Conservation (phyloP, 2,113 vertebrate genomes). For the Malurus elegans region DNA sequence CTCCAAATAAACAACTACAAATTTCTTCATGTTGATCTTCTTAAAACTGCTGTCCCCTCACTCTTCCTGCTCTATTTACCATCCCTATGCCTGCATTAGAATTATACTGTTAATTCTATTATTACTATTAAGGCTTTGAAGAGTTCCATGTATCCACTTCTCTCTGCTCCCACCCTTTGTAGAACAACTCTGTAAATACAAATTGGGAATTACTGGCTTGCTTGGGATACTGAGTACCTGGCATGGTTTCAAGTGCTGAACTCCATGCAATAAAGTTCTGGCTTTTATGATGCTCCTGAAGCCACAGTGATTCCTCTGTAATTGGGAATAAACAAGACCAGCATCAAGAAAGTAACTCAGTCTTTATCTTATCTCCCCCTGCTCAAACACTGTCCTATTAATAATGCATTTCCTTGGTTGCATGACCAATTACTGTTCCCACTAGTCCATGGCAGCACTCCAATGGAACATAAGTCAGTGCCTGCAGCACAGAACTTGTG, state of each 20-base stretch:
- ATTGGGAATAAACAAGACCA: neutral
- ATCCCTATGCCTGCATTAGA: neutral
- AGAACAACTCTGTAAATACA: neutral
- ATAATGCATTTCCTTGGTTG: slow-evolving; percentile 25
- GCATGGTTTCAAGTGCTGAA: neutral
- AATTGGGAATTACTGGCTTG: neutral
- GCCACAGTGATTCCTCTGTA: neutral
- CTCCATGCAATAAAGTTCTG: neutral
- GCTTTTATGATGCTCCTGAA: neutral
- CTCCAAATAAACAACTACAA: neutral
- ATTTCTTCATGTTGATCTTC: neutral
- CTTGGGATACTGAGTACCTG: neutral
- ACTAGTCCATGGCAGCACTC: neutral
- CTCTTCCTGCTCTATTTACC: neutral
- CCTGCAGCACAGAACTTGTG: neutral
- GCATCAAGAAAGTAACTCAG: neutral
- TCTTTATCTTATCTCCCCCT: neutral
- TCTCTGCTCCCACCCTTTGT: neutral
- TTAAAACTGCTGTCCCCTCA: neutral
- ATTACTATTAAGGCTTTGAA: neutral
- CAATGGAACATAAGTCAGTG: neutral
- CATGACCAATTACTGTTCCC: slow-evolving; percentile 13
- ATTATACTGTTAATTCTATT: neutral
- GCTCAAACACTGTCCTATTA: neutral
- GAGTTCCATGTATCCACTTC: neutral